Base-by-base conservation (phyloP, 2,888 invertebrate species). In the Lithophane ornitopus region DNA sequence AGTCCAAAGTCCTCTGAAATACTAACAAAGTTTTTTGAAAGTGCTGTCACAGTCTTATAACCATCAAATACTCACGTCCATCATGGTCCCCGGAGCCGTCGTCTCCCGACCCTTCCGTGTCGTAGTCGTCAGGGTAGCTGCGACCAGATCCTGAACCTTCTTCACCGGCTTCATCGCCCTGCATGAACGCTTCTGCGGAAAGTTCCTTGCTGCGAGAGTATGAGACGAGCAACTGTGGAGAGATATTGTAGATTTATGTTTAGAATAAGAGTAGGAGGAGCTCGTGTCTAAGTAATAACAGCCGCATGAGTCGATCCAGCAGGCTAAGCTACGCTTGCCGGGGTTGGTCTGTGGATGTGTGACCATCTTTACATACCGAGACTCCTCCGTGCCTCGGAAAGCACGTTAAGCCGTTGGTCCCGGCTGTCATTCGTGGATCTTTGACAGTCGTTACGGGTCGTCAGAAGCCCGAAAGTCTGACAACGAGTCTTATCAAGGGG, bases 91-190 rank as follows among this genome's bases (percentile, higher is more conserved):
- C 97, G 0, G 96, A 96, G 22, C 97, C 97, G 66, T 96, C 95
- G 22, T 96, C 96, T 0, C 96, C 96, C 3, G 95, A 95, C 0
- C 95, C 95, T 71, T 95, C 95, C 0, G 94, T 94, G 72, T 97
- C 96, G 79, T 97, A 97, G 78, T 97, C 97, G 59, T 95, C 95
- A 58, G 94, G 91, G 85, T 96, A 95, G 79, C 95, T 96, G 65
- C 96, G 96, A 58, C 95, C 97, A 6, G 97, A 97, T 39, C 97
- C 97, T 0, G 97, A 97, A 3, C 97, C 97, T 84, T 95, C 96
- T 69, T 94, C 94, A 0, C 96, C 97, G 0, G 97, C 97, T 75
- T 97, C 97, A 84, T 97, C 97, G 0, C 97, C 97, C 88, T 97
- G 97, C 97, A 97, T 97, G 90, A 95, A 95, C 12, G 95, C 93